phyloP scores from a whole-genome alignment of 2,797 vertebrate species.

The Poecilia picta region DNA sequence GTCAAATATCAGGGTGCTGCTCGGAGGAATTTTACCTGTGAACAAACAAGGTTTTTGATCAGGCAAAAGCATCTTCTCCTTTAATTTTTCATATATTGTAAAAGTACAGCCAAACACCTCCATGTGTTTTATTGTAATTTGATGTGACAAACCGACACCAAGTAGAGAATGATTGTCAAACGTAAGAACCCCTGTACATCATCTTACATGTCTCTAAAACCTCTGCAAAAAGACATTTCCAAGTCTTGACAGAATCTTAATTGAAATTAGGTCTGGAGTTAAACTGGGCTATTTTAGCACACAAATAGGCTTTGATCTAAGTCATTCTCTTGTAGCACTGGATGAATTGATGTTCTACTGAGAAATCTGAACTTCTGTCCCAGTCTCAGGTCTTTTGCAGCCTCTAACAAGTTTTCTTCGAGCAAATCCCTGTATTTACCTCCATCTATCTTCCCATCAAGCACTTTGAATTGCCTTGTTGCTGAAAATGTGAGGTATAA shows the following conservation, averaged over 20 bases:
- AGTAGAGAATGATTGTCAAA: background rate
- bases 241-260: background rate
- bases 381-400: background rate
- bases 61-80: background rate
- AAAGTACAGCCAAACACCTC: background rate
- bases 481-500: too few species aligned
- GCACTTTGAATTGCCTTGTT: too few species aligned
- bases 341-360: background rate
- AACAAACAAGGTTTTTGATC: constrained; percentile 8
- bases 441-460: background rate
- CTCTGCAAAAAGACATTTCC: background rate
- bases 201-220: background rate
- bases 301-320: background rate
- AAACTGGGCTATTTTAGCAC: background rate
- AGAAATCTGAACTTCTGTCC: background rate
- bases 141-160: background rate
- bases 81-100: background rate
- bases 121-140: background rate
- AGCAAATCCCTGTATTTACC: background rate
- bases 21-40: constrained; percentile 92
- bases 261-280: background rate
- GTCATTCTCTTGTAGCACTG: background rate
- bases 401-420: background rate
- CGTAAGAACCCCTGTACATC: background rate
- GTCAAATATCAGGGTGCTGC: constrained; percentile 93